A percentile compares a stretch with the other conserved stretches of the same genome.
Evolutionary conservation across 2,113 vertebrate genomes (phyloP).

Genomic region (Ceyx cyanopectus): DNA sequence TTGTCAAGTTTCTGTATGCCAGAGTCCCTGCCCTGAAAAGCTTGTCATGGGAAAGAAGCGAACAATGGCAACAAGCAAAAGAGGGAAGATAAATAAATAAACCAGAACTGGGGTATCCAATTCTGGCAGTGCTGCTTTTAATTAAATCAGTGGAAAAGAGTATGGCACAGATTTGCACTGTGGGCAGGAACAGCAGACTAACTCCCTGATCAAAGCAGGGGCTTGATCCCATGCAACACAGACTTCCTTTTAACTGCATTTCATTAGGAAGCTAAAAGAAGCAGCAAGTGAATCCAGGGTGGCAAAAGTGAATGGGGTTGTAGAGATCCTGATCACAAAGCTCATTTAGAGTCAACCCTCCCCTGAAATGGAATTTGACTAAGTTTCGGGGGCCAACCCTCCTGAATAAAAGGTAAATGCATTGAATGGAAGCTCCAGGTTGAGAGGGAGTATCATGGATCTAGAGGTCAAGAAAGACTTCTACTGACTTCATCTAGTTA

Average conservation of each 20-base stretch:
- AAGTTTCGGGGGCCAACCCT: rapidly evolving
- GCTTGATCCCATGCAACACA: rapidly evolving
- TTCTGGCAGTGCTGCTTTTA: background rate
- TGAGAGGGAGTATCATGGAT: background rate
- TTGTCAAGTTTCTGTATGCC: background rate
- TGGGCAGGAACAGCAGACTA: background rate
- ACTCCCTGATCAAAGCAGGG: background rate
- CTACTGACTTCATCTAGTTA: background rate
- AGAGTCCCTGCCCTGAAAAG: background rate
- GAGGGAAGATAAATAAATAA: too few relatives aligned
- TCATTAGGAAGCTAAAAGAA: background rate
- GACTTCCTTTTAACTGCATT: background rate
- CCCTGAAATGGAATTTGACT: background rate
- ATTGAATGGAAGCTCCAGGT: background rate
- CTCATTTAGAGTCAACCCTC: background rate
- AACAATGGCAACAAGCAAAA: background rate
- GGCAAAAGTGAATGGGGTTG: background rate
- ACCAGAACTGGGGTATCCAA: background rate
- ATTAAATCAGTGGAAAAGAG: background rate
- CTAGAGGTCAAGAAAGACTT: background rate
- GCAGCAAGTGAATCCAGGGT: rapidly evolving
- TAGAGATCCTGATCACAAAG: background rate
- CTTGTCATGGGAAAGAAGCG: background rate
- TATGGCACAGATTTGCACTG: background rate
- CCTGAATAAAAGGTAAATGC: background rate